Base-by-base conservation (phyloP, 2,797 vertebrate genomes). In the Phoeniculus purpureus region DNA sequence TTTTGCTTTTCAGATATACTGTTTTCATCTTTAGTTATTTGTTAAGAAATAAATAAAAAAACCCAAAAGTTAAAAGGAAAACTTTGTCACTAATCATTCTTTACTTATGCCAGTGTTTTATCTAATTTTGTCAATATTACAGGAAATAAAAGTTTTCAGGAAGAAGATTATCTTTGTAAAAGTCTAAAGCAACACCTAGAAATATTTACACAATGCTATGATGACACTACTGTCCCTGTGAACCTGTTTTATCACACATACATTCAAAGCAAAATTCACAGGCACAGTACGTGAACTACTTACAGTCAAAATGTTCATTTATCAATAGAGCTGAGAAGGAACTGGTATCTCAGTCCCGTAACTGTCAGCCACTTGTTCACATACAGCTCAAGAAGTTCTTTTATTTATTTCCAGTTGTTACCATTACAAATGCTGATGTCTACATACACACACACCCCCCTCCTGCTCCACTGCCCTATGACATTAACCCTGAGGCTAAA, bases 381-480 rank as follows among this genome's bases (percentile, higher is more conserved):
- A 26, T 4, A 55, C 0, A 58, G 31, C 45, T 64, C 13, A 56
- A 0, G 4, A 64, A 47, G 8, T 55, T 61, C 43, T 54, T 58
- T 34, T 50, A 40, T 58, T 67, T 75, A 43, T 66, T 68, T 48
- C 8, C 23, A 55, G 47, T 52, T 75, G 47, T 52, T 72, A n/a
- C 37, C 56, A 31, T 50, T 32, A 75, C 12, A 59, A 70, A 85
- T 51, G 61, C 22, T 45, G 32, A 70, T 26, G 66, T 5, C 13
- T 12, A 32, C 32, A 17, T 2, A 26, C 7, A 26, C 12, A 6
- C 9, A 1, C 2, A 2, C 20, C 1, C 0, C 10, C 14, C 10
- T 1, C 43, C 43, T 43, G 13, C 48, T 22, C 48, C 21, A 2
- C 3, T 52, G 20, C n/a, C 45, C 50, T 25, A 4, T 29, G 14